Evolutionary conservation across 1,140 invertebrate genomes (phyloP).

Genomic region (Penaeus japonicus): DNA sequence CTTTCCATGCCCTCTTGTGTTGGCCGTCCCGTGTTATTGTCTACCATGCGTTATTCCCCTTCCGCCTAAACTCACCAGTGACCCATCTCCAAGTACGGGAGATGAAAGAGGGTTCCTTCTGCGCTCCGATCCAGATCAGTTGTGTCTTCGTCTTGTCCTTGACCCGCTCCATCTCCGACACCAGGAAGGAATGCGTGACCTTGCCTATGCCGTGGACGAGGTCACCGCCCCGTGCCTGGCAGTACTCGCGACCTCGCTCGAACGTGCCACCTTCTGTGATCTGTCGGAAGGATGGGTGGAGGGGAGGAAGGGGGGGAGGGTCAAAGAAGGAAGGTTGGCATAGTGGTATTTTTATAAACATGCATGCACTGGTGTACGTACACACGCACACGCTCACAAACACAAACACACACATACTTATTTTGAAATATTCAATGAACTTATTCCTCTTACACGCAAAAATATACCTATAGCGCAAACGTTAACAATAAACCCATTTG

Average conservation of each 20-base stretch:
- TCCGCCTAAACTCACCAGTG: slow-evolving; percentile 73
- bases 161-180: slow-evolving; percentile 78
- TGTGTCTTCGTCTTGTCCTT: slow-evolving; percentile 82
- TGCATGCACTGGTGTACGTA: not conserved
- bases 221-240: slow-evolving; percentile 72
- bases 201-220: slow-evolving; percentile 79
- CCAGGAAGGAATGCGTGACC: slow-evolving; percentile 76
- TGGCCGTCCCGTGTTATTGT: no score
- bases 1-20: no score
- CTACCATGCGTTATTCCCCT: not conserved
- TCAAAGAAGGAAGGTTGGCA: no score
- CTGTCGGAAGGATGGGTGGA: slow-evolving; percentile 62
- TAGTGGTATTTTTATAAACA: no score
- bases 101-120: slow-evolving; percentile 83
- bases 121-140: slow-evolving; percentile 89
- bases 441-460: no score
- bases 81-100: slow-evolving; percentile 90
- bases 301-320: not conserved
- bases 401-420: no score
- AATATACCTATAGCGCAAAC: no score
- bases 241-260: slow-evolving; percentile 78
- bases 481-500: no score
- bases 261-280: slow-evolving; percentile 82
- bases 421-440: no score
- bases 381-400: no score